Evolutionary conservation across 2,113 vertebrate genomes (phyloP), one percentile per base, ranked within the genome.

Genomic region (Cyanocitta stelleri): DNA sequence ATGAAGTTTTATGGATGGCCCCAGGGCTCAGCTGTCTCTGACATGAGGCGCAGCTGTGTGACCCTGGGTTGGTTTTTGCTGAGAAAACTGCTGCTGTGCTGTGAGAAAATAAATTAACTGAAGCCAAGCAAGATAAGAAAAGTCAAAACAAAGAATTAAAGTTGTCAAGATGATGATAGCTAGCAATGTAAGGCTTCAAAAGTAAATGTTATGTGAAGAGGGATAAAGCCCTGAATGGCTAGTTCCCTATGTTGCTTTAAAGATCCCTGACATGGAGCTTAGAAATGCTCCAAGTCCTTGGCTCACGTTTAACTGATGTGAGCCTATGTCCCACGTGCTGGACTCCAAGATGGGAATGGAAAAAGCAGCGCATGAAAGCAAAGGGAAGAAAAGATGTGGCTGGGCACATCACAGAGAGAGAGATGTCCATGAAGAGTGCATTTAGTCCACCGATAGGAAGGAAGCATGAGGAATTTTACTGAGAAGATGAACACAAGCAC

Each of bases 1-100:
- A 68, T 0, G 0, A 52, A 37, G 20, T 39, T 64, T 67, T 52
- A 29, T 0, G 1, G 59, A 44, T 20, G 17, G n/a, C 22, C 32
- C 15, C 51, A 22, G 10, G 21, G 29, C 52, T 87, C 59, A 37
- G 68, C 29, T 39, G 26, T 72, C 75, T 76, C 67, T 72, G 37
- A 41, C 22, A 55, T 0, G 0, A 35, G 37, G 33, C 41, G 30
- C 22, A 44, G 30, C 43, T 51, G 48, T 23, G 37, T 69, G 46
- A 80, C 41, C 22, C 11, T 12, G 2, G 9, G 13, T 16, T 82
- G 24, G 23, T 59, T 93, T 96, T 43, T 81, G 52, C 55, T 81
- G 75, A 76, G 91, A 59, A 91, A 89, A 74, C 37, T 73, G 55
- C 51, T 64, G 43, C 43, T 82, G 44, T 30, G 6, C 26, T 39